These are phyloP conservation scores for Panzeria rudis DNA, from an alignment of 2,888 invertebrate species.

Conservation along the genomic window DNA sequence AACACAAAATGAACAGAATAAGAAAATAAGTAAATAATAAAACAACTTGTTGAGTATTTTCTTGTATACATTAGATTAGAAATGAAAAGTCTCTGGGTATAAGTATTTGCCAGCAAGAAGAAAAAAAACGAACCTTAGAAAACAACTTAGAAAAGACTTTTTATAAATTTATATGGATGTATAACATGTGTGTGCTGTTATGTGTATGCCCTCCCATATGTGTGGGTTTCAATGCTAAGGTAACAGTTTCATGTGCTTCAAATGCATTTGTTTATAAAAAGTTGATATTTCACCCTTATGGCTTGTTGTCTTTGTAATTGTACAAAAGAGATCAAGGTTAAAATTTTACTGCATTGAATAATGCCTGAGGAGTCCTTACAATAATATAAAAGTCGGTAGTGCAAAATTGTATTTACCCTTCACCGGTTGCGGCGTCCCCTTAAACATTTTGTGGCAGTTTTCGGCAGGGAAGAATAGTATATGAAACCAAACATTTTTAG, in stretches of 20 bases:
- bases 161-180: not conserved
- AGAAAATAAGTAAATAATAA: slow-evolving; percentile 34
- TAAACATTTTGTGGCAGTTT: no score
- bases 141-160: not conserved
- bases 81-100: slow-evolving; percentile 38
- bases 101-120: slow-evolving; percentile 15
- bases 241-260: slow-evolving; percentile 9
- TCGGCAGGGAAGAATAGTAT: no score
- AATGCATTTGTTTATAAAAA: slow-evolving; percentile 8
- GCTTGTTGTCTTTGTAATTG: slow-evolving; percentile 28
- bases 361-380: slow-evolving; percentile 63
- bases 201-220: not conserved
- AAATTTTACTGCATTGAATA: slow-evolving; percentile 64
- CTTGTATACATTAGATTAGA: slow-evolving; percentile 35
- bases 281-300: slow-evolving; percentile 24
- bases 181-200: not conserved
- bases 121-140: not conserved
- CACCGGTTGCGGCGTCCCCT: no score
- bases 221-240: slow-evolving; percentile 29
- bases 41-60: slow-evolving; percentile 49
- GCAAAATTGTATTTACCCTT: no score
- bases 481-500: no score
- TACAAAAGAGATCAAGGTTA: slow-evolving; percentile 62
- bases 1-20: slow-evolving; percentile 25
- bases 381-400: no score